Conservation (phyloP, 2,888 invertebrate species). For the Odontocolon sp. region DNA sequence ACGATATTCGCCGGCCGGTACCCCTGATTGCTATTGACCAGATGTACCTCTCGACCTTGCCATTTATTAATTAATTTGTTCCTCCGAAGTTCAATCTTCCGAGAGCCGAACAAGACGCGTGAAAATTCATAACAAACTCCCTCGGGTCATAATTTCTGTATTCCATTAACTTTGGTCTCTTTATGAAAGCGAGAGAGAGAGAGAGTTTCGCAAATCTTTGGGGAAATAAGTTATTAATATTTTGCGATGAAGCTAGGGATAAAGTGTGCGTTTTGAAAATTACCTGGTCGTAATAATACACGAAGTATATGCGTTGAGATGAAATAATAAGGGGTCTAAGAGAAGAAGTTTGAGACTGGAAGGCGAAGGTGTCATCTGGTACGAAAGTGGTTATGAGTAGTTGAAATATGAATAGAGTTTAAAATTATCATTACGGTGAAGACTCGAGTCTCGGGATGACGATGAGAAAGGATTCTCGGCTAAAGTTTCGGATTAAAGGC, state of each 20-base stretch:
- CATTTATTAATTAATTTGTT: constrained; percentile 6
- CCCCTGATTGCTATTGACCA: constrained; percentile 58
- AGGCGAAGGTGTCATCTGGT: constrained; percentile 50
- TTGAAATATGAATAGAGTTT: constrained; percentile 80
- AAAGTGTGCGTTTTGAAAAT: constrained; percentile 16
- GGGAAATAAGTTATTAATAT: constrained; percentile 8
- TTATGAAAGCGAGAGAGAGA: too few species aligned
- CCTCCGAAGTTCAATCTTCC: neutral
- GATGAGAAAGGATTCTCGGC: constrained; percentile 40
- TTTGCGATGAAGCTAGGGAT: neutral
- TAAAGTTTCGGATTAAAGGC: constrained; percentile 30
- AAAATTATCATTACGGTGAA: constrained; percentile 70
- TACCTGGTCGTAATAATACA: constrained; percentile 8
- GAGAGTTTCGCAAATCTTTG: constrained; percentile 4
- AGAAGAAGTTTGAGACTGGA: constrained; percentile 51
- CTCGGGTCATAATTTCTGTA: constrained; percentile 25
- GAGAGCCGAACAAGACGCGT: too few species aligned
- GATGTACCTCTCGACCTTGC: constrained; percentile 51
- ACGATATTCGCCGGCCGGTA: constrained; percentile 65
- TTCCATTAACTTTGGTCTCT: constrained; percentile 6
- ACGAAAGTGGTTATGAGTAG: constrained; percentile 76
- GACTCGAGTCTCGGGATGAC: constrained; percentile 62
- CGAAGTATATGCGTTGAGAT: neutral
- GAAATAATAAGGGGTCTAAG: constrained; percentile 47
- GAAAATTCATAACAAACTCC: neutral